Evolutionary conservation across 2,113 vertebrate species (phyloP).

Genomic region (Otocyon megalotis): DNA sequence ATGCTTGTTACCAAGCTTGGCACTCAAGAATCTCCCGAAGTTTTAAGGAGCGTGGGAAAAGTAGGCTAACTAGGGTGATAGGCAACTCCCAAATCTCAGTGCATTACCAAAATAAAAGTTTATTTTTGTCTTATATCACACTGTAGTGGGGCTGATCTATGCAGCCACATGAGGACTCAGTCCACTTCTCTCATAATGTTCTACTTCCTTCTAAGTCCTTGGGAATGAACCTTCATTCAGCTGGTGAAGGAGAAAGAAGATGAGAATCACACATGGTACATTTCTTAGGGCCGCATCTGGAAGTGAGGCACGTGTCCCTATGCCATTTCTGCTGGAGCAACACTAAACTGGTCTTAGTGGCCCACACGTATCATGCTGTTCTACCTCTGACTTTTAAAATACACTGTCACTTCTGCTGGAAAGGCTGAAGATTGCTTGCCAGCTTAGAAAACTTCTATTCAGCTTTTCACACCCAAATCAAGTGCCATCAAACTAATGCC

Average conservation of each 20-base stretch:
- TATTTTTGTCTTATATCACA: background rate
- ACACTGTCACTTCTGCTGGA: too few relatives aligned
- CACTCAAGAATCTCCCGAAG: background rate
- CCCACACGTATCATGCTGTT: fast-evolving
- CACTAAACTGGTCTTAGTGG: background rate
- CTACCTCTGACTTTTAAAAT: background rate
- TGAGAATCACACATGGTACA: background rate
- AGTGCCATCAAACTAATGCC: background rate
- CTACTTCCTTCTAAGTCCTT: background rate
- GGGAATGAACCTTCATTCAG: background rate
- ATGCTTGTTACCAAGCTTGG: background rate
- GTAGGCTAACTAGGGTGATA: background rate
- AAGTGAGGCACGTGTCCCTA: fast-evolving
- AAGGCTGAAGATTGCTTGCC: background rate
- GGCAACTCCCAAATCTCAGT: background rate
- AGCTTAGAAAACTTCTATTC: background rate
- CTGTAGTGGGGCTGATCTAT: background rate
- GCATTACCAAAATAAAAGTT: background rate
- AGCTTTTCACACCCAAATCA: background rate
- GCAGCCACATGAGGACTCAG: fast-evolving
- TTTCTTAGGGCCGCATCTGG: fast-evolving
- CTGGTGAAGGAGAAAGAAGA: background rate
- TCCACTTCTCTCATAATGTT: background rate
- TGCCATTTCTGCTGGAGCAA: background rate
- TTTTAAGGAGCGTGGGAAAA: background rate